Evolutionary conservation across 2,888 invertebrate genomes (phyloP).

Genomic region (Papilio protenor): DNA sequence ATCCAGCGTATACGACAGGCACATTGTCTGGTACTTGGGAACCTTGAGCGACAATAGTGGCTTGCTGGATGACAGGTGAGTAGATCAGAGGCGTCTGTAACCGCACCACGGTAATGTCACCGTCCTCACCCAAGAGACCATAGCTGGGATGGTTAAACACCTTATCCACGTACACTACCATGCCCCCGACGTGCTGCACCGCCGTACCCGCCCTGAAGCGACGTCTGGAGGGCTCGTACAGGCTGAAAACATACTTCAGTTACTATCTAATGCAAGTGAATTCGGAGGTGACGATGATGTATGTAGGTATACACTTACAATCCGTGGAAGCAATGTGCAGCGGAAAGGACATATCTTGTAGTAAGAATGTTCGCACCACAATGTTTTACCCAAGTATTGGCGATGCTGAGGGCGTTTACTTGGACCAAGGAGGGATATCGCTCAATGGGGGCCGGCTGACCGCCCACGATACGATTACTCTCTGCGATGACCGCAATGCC

Average conservation of each 20-base stretch:
- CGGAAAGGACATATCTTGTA: constrained; percentile 19
- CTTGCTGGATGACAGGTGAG: constrained; percentile 51
- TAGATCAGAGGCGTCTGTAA: constrained; percentile 50
- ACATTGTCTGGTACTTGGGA: constrained; percentile 51
- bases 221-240: constrained; percentile 51
- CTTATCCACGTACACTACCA: constrained; percentile 48
- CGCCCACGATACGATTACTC: constrained; percentile 57
- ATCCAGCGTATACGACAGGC: constrained; percentile 60
- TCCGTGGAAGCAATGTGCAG: too few relatives aligned
- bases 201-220: constrained; percentile 51
- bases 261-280: too few relatives aligned
- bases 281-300: too few relatives aligned
- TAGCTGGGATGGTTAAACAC: constrained; percentile 61
- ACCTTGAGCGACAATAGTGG: constrained; percentile 49
- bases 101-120: constrained; percentile 59
- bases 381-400: constrained; percentile 54
- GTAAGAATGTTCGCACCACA: constrained; percentile 61
- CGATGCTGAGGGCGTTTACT: constrained; percentile 51
- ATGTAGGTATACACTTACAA: too few relatives aligned
- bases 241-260: constrained; percentile 49
- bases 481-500: constrained; percentile 45
- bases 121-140: constrained; percentile 51
- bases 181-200: constrained; percentile 60
- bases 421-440: constrained; percentile 59
- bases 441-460: constrained; percentile 55